These are phyloP conservation scores for Probaryconus sp. DNA, from an alignment of 1,140 invertebrate species.

Conservation along the genomic window DNA sequence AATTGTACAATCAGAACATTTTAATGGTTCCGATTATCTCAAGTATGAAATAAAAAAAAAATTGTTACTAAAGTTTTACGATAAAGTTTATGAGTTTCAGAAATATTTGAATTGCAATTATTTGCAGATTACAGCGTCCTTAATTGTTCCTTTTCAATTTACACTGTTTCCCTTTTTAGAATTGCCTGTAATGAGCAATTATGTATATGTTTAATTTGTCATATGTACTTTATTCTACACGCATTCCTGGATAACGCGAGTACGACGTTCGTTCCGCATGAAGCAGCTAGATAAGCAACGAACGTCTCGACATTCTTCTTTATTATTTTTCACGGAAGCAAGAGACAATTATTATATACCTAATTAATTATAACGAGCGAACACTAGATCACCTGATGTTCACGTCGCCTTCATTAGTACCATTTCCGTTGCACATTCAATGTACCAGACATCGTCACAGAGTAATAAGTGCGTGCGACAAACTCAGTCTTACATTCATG, in stretches of 20 bases:
- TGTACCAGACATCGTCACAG: constrained; percentile 46
- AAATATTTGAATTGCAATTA: no score
- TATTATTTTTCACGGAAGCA: constrained; percentile 61
- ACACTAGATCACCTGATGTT: constrained; percentile 47
- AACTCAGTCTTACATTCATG: no score
- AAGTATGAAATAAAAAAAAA: no score
- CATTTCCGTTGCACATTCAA: constrained; percentile 60
- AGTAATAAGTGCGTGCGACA: constrained; percentile 34
- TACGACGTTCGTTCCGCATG: constrained; percentile 60
- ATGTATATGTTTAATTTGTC: constrained; percentile 39
- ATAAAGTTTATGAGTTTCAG: no score
- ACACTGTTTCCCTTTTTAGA: neutral
- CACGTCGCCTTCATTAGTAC: constrained; percentile 58
- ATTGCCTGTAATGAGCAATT: constrained; percentile 29
- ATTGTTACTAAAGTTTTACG: no score
- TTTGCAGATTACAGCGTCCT: no score
- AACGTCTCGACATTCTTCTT: constrained; percentile 41
- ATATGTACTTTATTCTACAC: constrained; percentile 21
- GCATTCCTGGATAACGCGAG: constrained; percentile 40
- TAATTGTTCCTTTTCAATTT: constrained; percentile 1
- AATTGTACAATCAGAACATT: no score
- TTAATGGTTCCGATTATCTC: no score
- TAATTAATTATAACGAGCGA: constrained; percentile 71
- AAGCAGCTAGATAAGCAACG: constrained; percentile 54
- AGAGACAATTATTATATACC: constrained; percentile 65